Conservation (phyloP, 2,888 invertebrate genomes). For the Busseola fusca region DNA sequence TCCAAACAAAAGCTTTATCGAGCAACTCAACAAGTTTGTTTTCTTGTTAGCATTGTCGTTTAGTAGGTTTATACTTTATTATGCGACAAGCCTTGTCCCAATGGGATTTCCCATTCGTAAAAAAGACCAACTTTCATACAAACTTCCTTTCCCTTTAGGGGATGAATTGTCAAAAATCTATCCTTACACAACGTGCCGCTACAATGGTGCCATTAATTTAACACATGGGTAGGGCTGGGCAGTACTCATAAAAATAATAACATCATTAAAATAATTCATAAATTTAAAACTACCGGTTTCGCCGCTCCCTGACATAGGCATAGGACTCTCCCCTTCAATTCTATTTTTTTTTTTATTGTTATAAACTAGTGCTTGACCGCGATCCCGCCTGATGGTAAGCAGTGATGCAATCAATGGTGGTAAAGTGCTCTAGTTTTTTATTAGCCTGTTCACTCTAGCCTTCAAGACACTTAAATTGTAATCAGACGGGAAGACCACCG, state of each 20-base stretch:
- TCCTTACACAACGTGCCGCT: not conserved
- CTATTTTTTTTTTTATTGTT: no score
- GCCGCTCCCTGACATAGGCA: no score
- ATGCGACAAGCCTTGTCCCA: not conserved
- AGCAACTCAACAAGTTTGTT: constrained; percentile 17
- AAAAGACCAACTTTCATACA: not conserved
- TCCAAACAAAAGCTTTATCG: constrained; percentile 1
- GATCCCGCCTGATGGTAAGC: no score
- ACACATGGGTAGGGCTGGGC: not conserved
- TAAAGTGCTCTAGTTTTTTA: no score
- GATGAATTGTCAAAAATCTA: not conserved
- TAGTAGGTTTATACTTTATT: not conserved
- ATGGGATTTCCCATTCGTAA: not conserved
- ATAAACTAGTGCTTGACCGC: no score
- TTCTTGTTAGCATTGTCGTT: constrained; percentile 15
- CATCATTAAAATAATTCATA: no score
- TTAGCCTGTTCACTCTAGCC: no score
- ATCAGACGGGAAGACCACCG: no score
- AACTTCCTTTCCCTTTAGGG: not conserved
- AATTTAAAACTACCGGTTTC: no score
- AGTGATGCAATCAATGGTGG: no score
- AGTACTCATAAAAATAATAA: not conserved
- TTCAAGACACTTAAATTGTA: no score
- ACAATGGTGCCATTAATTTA: not conserved
- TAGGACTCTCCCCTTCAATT: no score